A percentile compares a stretch with the other conserved stretches of the same genome.
phyloP scores from a whole-genome alignment of 2,797 vertebrate genomes.

The Otolemur crassicaudatus region DNA sequence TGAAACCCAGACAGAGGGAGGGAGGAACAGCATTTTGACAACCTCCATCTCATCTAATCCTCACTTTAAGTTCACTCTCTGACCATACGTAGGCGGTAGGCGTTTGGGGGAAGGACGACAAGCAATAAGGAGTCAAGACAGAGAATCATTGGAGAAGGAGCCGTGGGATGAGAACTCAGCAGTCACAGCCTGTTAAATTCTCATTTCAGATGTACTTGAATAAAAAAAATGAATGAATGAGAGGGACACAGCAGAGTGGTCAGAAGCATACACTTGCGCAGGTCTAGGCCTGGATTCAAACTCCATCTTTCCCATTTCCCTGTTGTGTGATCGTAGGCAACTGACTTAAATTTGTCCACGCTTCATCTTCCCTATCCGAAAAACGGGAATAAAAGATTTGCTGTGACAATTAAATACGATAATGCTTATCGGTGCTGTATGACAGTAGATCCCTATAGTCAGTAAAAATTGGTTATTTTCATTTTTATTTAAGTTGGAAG shows the following conservation, averaged over 20 bases:
- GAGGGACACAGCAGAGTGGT: neutral
- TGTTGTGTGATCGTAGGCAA: too few relatives aligned
- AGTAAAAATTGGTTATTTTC: neutral
- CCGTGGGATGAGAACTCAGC: neutral
- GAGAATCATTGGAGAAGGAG: neutral
- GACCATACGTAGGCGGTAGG: neutral
- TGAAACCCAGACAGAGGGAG: neutral
- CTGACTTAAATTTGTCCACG: neutral
- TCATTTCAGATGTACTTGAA: neutral
- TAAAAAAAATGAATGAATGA: neutral
- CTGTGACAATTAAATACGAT: fast-evolving
- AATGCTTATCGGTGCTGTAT: neutral
- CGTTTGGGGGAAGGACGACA: too few relatives aligned
- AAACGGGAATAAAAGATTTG: neutral
- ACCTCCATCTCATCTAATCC: too few relatives aligned
- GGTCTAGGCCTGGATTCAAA: neutral
- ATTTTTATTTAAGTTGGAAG: neutral
- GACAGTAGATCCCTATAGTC: neutral
- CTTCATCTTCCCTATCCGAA: neutral
- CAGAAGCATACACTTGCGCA: too few relatives aligned
- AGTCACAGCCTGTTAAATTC: too few relatives aligned
- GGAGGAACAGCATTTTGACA: fast-evolving
- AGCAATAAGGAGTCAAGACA: neutral
- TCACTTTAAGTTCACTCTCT: neutral
- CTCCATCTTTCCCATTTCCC: neutral